phyloP scores from a whole-genome alignment of 2,888 invertebrate species.

The Ophion costatus region DNA sequence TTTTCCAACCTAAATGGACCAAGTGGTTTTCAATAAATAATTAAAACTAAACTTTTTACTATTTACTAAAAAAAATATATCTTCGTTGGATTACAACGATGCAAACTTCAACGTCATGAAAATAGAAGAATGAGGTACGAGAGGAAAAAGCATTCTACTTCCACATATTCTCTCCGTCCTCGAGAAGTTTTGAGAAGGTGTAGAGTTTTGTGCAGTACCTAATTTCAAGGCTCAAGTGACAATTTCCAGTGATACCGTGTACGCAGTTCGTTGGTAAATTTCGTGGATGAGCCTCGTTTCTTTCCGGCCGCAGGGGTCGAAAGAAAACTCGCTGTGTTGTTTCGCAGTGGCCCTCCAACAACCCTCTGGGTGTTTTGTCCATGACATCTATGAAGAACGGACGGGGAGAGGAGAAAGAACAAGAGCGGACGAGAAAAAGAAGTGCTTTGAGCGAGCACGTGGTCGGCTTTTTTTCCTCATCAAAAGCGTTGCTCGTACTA shows the following conservation, averaged over 20 bases:
- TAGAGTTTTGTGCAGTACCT: not conserved
- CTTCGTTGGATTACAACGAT: no score
- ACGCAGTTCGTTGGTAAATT: constrained; percentile 31
- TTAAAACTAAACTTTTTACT: no score
- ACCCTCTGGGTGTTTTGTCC: constrained; percentile 10
- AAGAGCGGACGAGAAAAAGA: constrained; percentile 3
- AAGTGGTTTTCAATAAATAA: no score
- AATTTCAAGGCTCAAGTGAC: not conserved
- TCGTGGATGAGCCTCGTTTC: constrained; percentile 27
- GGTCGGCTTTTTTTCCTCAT: constrained; percentile 51
- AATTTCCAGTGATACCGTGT: not conserved
- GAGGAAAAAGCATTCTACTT: not conserved
- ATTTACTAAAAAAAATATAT: no score
- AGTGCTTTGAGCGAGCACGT: constrained; percentile 46
- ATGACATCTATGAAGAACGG: not conserved
- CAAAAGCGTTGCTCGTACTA: constrained; percentile 67
- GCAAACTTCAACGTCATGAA: no score
- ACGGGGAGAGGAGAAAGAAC: not conserved
- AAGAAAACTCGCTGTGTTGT: not conserved
- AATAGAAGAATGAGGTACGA: not conserved
- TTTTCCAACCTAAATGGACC: no score
- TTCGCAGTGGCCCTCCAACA: not conserved
- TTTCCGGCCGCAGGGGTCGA: not conserved
- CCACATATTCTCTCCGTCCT: not conserved
- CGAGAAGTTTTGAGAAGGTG: not conserved